Evolutionary conservation across 2,113 vertebrate species (phyloP).

Genomic region (Acanthisitta chloris): DNA sequence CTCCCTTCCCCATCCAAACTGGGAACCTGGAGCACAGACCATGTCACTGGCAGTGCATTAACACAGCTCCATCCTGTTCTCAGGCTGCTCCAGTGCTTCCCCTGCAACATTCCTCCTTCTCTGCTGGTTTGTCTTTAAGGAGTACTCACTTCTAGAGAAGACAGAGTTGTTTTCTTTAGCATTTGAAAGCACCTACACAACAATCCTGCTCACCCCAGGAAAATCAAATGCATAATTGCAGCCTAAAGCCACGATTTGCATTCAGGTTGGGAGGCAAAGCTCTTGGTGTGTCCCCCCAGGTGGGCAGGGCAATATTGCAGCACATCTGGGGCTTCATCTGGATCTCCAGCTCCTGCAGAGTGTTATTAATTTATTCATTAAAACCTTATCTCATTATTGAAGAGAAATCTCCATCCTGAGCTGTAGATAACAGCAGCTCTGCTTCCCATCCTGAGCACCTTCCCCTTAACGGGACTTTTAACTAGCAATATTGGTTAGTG

Average conservation of each 20-base stretch:
- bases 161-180: background rate
- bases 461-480: conserved; percentile 12
- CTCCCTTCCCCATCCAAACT: background rate
- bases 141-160: background rate
- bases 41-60: background rate
- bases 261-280: background rate
- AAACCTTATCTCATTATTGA: conserved; percentile 56
- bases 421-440: conserved; percentile 10
- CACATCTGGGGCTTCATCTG: background rate
- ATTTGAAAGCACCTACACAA: background rate
- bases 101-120: background rate
- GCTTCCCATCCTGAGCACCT: background rate
- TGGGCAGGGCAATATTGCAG: background rate
- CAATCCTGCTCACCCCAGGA: conserved; percentile 5
- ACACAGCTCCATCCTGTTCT: background rate
- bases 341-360: conserved; percentile 25
- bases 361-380: conserved; percentile 67
- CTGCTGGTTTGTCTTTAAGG: background rate
- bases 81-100: background rate
- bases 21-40: background rate
- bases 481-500: conserved; percentile 1
- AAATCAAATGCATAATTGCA: background rate
- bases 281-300: background rate
- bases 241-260: conserved; percentile 1
- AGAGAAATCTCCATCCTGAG: conserved; percentile 26